Evolutionary conservation across 2,113 vertebrate species (phyloP).

Genomic region (Carassius gibelio): DNA sequence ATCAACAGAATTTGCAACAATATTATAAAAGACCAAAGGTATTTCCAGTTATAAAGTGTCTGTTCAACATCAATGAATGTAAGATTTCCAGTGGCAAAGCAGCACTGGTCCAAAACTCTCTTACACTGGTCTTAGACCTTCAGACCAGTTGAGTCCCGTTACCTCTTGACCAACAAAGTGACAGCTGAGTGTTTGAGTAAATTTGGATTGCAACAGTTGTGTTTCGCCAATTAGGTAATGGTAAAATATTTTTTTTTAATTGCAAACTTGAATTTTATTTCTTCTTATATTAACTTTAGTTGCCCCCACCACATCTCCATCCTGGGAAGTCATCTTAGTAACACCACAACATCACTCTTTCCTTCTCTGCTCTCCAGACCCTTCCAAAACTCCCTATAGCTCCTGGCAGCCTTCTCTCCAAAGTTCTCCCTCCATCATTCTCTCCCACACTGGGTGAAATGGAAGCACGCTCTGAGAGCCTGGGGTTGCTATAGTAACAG

Average conservation of each 20-base stretch:
- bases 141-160: background rate
- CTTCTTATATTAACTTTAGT: background rate
- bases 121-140: background rate
- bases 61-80: background rate
- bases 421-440: slow-evolving; percentile 61
- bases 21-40: background rate
- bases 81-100: background rate
- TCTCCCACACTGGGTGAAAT: slow-evolving; percentile 75
- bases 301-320: slow-evolving; percentile 16
- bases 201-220: background rate
- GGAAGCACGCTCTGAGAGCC: slow-evolving; percentile 72
- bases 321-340: background rate
- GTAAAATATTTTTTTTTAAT: background rate
- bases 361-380: slow-evolving; percentile 57
- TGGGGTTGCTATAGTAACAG: slow-evolving; percentile 77
- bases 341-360: slow-evolving; percentile 18
- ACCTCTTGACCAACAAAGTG: background rate
- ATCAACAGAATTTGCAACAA: background rate
- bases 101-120: background rate
- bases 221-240: background rate
- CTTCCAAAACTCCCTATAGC: background rate
- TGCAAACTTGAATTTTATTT: background rate
- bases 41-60: background rate
- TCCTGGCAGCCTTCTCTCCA: slow-evolving; percentile 59
- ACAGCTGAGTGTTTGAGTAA: background rate